These are phyloP conservation scores for Aleiodes sp. DNA, from an alignment of 1,140 invertebrate species.

Conservation along the genomic window DNA sequence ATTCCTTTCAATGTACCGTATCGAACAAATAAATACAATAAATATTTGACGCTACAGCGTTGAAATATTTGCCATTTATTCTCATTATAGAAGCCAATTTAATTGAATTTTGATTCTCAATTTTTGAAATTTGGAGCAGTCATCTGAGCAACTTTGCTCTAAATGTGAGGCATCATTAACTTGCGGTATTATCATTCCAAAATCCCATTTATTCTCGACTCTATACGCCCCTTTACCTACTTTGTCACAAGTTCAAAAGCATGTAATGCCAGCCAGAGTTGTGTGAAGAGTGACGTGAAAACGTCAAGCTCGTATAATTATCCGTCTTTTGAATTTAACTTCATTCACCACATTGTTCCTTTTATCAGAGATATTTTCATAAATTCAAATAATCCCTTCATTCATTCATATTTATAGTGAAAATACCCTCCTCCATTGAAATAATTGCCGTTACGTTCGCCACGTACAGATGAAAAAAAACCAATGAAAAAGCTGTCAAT, in stretches of 20 bases:
- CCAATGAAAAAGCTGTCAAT: not conserved
- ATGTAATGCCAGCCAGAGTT: constrained; percentile 15
- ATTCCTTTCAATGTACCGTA: too few species aligned
- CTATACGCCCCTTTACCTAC: not conserved
- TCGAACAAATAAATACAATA: too few species aligned
- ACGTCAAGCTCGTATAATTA: constrained; percentile 25
- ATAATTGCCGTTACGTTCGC: too few species aligned
- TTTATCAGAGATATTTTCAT: constrained; percentile 6
- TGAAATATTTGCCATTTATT: too few species aligned
- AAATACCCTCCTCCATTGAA: too few species aligned
- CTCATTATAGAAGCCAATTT: not conserved
- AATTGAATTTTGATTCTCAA: constrained; percentile 10
- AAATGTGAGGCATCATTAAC: constrained; percentile 20
- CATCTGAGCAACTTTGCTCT: not conserved
- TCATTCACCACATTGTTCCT: constrained; percentile 10
- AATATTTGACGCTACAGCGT: too few species aligned
- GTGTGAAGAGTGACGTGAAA: not conserved
- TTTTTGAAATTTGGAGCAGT: too few species aligned
- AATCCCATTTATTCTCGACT: not conserved
- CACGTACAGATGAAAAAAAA: not conserved
- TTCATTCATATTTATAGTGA: too few species aligned
- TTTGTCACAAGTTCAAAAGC: not conserved
- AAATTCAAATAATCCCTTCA: constrained; percentile 24
- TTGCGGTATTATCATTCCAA: not conserved
- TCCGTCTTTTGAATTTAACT: not conserved